Percentiles rank a stretch among this genome's conserved stretches.
These are phyloP conservation scores for Manis javanica DNA, from an alignment of 2,797 vertebrate species.

Conservation along the genomic window DNA sequence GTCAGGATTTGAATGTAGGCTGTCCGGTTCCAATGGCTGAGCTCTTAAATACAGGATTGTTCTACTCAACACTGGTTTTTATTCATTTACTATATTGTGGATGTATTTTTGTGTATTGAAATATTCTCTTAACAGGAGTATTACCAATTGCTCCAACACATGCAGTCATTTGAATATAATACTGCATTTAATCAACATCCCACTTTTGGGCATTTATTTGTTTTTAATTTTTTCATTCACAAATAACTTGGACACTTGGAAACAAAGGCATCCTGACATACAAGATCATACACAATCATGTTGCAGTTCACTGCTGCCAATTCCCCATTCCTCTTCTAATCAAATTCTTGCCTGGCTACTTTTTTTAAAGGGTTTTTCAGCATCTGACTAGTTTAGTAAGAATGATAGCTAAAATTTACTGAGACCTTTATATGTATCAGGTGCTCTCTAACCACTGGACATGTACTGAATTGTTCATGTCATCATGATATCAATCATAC, in stretches of 20 bases:
- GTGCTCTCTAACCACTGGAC: not conserved
- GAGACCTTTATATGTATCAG: not conserved
- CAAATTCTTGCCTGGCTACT: not conserved
- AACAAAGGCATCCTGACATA: not conserved
- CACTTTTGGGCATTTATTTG: not conserved
- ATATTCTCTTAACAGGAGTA: not conserved
- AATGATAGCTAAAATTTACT: not conserved
- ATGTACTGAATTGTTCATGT: not conserved
- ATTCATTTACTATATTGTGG: not conserved
- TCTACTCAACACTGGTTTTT: not conserved
- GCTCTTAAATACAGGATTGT: not conserved
- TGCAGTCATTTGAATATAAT: not conserved
- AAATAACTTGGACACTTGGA: not conserved
- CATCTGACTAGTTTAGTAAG: not conserved
- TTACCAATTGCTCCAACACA: not conserved
- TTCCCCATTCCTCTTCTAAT: not conserved
- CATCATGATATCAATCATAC: not conserved
- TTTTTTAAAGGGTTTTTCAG: not conserved
- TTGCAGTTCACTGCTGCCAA: not conserved
- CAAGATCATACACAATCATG: not conserved
- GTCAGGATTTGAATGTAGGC: not conserved
- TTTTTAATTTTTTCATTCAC: conserved; percentile 14
- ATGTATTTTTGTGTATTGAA: not conserved
- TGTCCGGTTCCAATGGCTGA: not conserved
- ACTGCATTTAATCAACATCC: not conserved